phyloP scores from a whole-genome alignment of 2,113 vertebrate genomes.

The Ailuropoda melanoleuca region DNA sequence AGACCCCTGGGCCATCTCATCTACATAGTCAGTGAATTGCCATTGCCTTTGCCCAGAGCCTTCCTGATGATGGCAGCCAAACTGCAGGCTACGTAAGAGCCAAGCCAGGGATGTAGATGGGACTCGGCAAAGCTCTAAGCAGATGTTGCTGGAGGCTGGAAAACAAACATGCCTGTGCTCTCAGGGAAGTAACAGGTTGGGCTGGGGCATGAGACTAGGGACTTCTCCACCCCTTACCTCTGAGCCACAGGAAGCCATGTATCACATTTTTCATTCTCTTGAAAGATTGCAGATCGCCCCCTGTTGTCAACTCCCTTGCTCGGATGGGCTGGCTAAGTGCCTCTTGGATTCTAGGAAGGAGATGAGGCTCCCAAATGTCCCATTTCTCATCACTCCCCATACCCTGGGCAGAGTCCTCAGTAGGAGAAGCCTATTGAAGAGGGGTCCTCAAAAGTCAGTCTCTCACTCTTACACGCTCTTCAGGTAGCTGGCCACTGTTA shows the following conservation, averaged over 20 bases:
- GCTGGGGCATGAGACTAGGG: not conserved
- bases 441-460: not conserved
- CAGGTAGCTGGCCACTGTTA: not conserved
- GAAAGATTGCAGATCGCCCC: not conserved
- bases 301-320: not conserved
- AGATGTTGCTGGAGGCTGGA: not conserved
- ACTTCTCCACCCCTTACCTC: not conserved
- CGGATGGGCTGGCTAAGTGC: not conserved
- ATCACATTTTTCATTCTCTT: not conserved
- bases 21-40: not conserved
- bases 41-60: not conserved
- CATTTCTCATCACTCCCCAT: not conserved
- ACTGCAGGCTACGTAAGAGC: not conserved
- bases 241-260: not conserved
- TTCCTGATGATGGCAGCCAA: conserved; percentile 49
- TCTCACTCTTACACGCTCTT: not conserved
- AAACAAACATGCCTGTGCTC: not conserved
- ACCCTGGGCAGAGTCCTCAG: not conserved
- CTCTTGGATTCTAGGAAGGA: not conserved
- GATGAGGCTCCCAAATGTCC: not conserved
- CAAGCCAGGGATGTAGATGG: not conserved
- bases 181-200: not conserved
- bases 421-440: not conserved
- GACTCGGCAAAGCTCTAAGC: not conserved
- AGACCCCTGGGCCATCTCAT: not conserved